Evolutionary conservation across 2,797 vertebrate species (phyloP).

Genomic region (Anguilla pacifica): DNA sequence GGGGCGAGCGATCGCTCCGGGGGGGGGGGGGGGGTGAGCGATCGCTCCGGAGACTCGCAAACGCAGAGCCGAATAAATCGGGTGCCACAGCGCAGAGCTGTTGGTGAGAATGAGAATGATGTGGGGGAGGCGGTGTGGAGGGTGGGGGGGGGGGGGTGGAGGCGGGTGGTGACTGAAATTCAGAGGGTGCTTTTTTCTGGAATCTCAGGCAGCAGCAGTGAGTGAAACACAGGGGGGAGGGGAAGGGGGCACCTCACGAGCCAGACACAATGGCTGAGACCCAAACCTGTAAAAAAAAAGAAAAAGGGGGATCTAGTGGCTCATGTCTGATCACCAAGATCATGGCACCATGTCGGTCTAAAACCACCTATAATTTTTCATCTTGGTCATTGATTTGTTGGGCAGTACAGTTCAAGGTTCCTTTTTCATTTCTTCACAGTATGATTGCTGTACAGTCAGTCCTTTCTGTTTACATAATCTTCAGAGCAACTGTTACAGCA

Average conservation of each 20-base stretch:
- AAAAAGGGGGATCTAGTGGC: background rate
- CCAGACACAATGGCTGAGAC: background rate
- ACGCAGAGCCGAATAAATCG: background rate
- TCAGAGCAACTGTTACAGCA: background rate
- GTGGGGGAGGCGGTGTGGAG: background rate
- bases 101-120: background rate
- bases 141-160: background rate
- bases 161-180: background rate
- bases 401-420: background rate
- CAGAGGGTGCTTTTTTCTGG: background rate
- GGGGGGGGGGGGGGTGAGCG: too few species aligned
- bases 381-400: background rate
- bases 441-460: background rate
- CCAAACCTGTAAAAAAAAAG: background rate
- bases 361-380: background rate
- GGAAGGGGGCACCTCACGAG: background rate
- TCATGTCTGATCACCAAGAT: background rate
- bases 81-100: background rate
- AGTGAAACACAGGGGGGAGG: too few species aligned
- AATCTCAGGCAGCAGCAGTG: too few species aligned
- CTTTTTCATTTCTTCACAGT: too few species aligned
- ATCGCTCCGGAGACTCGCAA: background rate
- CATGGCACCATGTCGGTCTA: background rate
- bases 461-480: background rate
- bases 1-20: background rate